Percentiles rank a stretch among this genome's conserved stretches.
These are phyloP conservation scores for Osmerus eperlanus DNA, from an alignment of 2,113 vertebrate species.

Conservation along the genomic window DNA sequence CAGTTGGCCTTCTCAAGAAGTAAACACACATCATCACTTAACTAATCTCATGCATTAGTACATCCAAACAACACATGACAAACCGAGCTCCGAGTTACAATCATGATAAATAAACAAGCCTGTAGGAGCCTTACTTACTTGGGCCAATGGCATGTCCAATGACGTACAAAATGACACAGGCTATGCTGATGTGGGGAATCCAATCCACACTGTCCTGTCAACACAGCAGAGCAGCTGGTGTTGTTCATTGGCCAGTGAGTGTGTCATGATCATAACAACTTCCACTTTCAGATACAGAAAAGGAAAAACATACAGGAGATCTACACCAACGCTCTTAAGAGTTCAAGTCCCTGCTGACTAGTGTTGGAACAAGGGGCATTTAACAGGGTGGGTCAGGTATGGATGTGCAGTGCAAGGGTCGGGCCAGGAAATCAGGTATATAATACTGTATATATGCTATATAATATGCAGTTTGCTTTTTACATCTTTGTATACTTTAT, in stretches of 20 bases:
- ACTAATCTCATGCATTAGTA: constrained; percentile 53
- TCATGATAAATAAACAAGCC: background rate
- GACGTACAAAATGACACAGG: constrained; percentile 82
- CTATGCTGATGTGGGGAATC: constrained; percentile 89
- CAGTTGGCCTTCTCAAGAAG: constrained; percentile 18
- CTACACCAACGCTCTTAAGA: background rate
- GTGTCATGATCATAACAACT: background rate
- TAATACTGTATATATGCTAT: too few species aligned
- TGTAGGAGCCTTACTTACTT: constrained; percentile 72
- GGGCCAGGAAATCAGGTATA: too few species aligned
- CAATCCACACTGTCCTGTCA: constrained; percentile 69
- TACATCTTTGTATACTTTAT: too few species aligned
- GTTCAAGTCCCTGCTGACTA: background rate
- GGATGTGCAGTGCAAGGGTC: too few species aligned
- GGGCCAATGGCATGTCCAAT: constrained; percentile 87
- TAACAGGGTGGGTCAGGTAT: too few species aligned
- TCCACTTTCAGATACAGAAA: background rate
- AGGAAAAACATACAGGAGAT: background rate
- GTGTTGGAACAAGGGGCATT: background rate
- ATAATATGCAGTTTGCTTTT: too few species aligned
- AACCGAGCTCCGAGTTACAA: constrained; percentile 7
- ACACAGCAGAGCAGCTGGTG: constrained; percentile 30
- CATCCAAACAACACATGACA: background rate
- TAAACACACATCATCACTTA: constrained; percentile 43
- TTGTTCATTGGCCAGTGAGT: constrained; percentile 15